These are phyloP conservation scores for Hyla sarda DNA, from an alignment of 2,113 vertebrate species.

Conservation along the genomic window DNA sequence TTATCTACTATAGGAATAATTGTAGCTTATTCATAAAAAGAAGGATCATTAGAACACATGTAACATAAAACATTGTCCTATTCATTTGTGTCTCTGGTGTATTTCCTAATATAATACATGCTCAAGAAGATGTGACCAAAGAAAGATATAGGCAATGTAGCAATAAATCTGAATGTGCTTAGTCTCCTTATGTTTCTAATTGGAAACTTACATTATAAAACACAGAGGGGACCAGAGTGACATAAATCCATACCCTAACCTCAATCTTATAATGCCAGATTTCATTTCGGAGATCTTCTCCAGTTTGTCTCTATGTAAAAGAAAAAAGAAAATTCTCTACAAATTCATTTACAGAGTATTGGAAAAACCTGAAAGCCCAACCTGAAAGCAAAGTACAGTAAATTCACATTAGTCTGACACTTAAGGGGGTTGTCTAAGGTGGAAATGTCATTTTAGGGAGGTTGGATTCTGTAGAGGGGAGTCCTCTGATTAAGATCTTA, in stretches of 20 bases:
- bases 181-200: constrained; percentile 29
- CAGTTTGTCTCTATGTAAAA: background rate
- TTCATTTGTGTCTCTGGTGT: background rate
- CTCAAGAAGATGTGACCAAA: background rate
- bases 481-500: no score
- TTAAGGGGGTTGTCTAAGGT: no score
- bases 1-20: background rate
- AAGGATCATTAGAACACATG: background rate
- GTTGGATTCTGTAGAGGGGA: no score
- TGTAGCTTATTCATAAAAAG: background rate
- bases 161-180: constrained; percentile 4
- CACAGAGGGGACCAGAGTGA: background rate
- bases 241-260: background rate
- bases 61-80: background rate
- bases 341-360: no score
- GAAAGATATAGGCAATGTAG: background rate
- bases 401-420: no score
- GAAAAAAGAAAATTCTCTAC: background rate
- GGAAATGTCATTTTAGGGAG: no score
- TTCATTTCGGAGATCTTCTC: constrained; percentile 13
- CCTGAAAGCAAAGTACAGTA: no score
- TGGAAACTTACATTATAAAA: constrained; percentile 2
- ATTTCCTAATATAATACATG: constrained; percentile 5
- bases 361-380: no score
- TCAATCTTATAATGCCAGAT: background rate